phyloP scores from a whole-genome alignment of 2,113 vertebrate genomes.

The Dasyornis broadbenti region DNA sequence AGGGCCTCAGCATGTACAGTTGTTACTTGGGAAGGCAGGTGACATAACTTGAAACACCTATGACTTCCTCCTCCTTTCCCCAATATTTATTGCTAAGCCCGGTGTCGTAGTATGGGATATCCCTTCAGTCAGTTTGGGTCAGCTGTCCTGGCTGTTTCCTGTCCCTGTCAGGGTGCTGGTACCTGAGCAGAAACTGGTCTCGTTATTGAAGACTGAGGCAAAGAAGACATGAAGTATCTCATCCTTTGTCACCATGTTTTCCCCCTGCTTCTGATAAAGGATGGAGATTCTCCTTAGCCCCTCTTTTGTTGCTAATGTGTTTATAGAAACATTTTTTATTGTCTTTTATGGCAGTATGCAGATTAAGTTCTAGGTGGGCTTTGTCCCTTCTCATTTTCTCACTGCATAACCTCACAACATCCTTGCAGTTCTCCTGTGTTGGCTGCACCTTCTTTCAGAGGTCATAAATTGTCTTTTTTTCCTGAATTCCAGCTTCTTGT shows the following conservation, averaged over 20 bases:
- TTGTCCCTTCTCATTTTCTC: neutral
- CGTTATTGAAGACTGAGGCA: neutral
- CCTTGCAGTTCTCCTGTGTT: neutral
- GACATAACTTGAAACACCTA: neutral
- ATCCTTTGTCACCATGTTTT: neutral
- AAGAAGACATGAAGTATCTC: neutral
- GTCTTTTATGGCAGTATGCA: neutral
- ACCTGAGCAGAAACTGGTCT: neutral
- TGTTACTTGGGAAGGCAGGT: neutral
- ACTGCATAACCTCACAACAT: neutral
- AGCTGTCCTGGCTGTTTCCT: neutral
- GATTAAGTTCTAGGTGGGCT: neutral
- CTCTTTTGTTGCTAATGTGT: neutral
- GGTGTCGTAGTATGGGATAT: rapidly evolving
- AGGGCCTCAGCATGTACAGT: neutral
- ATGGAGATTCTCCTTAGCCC: neutral
- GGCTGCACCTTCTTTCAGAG: neutral
- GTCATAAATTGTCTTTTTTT: neutral
- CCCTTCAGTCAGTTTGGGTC: neutral
- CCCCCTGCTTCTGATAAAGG: neutral
- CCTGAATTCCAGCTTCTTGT: neutral
- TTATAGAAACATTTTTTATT: neutral
- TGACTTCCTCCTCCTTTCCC: neutral
- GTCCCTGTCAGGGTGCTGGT: neutral
- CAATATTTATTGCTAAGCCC: neutral